A percentile compares a stretch with the other conserved stretches of the same genome.
Evolutionary conservation across 2,888 invertebrate genomes (phyloP).

Genomic region (Podabrus alpinus): DNA sequence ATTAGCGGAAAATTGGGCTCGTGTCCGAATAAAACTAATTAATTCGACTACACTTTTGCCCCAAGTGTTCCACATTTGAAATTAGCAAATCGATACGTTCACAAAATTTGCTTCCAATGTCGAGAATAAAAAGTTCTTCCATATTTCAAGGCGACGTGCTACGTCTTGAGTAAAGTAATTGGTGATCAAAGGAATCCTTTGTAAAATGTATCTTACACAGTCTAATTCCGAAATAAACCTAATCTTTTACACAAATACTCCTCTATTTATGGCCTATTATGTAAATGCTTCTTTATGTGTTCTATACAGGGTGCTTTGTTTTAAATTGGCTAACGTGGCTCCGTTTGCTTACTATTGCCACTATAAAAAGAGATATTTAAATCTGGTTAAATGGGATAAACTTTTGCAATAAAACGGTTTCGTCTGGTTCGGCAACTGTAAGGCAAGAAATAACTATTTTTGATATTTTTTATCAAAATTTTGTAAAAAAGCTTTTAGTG

Average conservation of each 20-base stretch:
- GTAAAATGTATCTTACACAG: conserved; percentile 19
- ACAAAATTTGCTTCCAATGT: conserved; percentile 13
- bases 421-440: no score
- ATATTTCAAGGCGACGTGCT: conserved; percentile 21
- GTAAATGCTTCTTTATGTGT: not conserved
- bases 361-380: no score
- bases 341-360: no score
- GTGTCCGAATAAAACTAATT: not conserved
- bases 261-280: conserved; percentile 9
- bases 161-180: conserved; percentile 30
- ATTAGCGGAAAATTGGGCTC: not conserved
- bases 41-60: not conserved
- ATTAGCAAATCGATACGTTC: conserved; percentile 6
- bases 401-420: no score
- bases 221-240: conserved; percentile 13
- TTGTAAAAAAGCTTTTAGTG: no score
- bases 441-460: no score
- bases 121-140: conserved; percentile 9
- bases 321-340: not conserved
- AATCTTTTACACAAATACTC: conserved; percentile 15
- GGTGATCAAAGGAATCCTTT: conserved; percentile 34
- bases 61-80: not conserved
- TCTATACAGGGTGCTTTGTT: not conserved
- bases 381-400: no score
- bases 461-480: no score